A percentile compares a stretch with the other conserved stretches of the same genome.
phyloP scores from a whole-genome alignment of 2,888 invertebrate genomes.

The Salpingus planirostris region DNA sequence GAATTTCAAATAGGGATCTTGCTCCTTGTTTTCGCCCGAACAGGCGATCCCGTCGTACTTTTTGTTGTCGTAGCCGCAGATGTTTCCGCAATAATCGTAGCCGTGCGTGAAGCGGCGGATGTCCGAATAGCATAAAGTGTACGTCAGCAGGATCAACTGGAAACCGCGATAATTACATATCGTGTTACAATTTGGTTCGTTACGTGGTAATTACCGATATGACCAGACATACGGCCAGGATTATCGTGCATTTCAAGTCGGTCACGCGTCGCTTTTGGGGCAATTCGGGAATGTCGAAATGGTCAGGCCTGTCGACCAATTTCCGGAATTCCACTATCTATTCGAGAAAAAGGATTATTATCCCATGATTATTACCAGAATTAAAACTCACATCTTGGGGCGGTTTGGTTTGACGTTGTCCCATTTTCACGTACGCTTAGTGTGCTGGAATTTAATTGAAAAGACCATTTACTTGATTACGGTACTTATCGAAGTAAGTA shows the following conservation, averaged over 20 bases:
- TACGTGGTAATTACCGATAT: constrained; percentile 7
- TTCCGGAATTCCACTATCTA: constrained; percentile 12
- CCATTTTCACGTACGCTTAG: no score
- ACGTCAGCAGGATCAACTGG: not conserved
- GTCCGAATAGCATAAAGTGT: not conserved
- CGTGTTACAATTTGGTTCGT: not conserved
- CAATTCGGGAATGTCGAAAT: constrained; percentile 11
- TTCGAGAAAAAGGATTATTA: no score
- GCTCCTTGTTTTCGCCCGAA: not conserved
- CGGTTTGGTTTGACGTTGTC: no score
- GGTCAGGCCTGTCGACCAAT: constrained; percentile 2
- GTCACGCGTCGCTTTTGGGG: constrained; percentile 10
- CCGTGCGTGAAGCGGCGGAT: not conserved
- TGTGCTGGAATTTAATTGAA: no score
- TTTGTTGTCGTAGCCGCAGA: not conserved
- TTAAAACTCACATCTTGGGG: no score
- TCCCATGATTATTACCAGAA: no score
- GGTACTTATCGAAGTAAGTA: no score
- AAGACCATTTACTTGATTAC: no score
- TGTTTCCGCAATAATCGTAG: not conserved
- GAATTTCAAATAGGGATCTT: not conserved
- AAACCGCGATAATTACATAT: not conserved
- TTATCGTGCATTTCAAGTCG: constrained; percentile 6
- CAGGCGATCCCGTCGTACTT: not conserved
- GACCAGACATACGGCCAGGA: constrained; percentile 4